Evolutionary conservation across 2,113 vertebrate species (phyloP), one percentile per base, ranked within the genome.

Genomic region (Ophthalmolycus amberensis): DNA sequence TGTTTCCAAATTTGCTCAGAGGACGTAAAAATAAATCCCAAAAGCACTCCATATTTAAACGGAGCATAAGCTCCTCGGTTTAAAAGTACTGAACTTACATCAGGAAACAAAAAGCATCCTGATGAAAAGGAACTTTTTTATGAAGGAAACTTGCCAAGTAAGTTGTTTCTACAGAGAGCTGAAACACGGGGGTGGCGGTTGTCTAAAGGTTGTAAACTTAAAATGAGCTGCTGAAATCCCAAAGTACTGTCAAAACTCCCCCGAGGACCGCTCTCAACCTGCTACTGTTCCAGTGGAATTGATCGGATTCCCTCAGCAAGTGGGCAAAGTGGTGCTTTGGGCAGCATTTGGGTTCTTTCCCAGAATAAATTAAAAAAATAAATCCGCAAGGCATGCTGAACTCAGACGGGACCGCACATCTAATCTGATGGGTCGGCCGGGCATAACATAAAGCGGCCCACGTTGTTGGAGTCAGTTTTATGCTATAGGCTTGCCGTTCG

Each of bases 401-500:
- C 32, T 88, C 84, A 65, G 3, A 25, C 6, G 72, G 74, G 83
- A 84, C 60, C 76, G 50, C 52, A 66, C 67, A 83, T 77, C 73
- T 46, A 66, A 83, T 75, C 75, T 74, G 89, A 76, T 85, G 15
- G 68, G 78, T 81, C 83, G 75, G 82, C 87, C 80, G 72, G 71
- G 50, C 63, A 7, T 62, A 71, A 70, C 75, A 82, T 81, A 84
- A 90, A 90, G 42, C 7, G 6, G 44, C 16, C 54, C 14, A 1
- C 42, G 12, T 20, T 65, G 80, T 37, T 65, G 71, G 65, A 80
- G 81, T 82, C 65, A 29, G 63, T 85, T 88, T 89, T 84, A 83
- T 64, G 84, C 88, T 89, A 89, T 84, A 80, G 76, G 85, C 80
- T 93, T 85, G 85, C n/a, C 15, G 66, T 87, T 76, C 77, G 10